phyloP scores from a whole-genome alignment of 2,797 vertebrate genomes.

The Crenuchus spilurus region DNA sequence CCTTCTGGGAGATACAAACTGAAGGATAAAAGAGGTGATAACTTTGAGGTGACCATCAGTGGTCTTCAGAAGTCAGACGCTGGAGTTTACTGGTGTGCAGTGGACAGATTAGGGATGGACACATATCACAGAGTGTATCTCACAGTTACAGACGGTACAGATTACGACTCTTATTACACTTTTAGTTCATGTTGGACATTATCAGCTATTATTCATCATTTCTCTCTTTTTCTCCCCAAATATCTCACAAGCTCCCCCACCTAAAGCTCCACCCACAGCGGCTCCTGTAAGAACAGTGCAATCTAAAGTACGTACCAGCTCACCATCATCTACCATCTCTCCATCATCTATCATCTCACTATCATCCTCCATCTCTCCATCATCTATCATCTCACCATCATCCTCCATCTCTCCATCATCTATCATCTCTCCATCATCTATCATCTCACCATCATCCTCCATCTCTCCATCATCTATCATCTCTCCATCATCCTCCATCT shows the following conservation, averaged over 20 bases:
- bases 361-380: no score
- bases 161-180: not conserved
- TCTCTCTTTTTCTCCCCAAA: no score
- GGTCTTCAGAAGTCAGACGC: slow-evolving; percentile 32
- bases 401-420: not conserved
- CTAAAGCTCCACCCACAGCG: not conserved
- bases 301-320: not conserved
- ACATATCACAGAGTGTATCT: not conserved
- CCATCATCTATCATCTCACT: no score
- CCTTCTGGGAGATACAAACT: slow-evolving; percentile 7
- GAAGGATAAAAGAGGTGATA: not conserved
- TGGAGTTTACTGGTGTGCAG: slow-evolving; percentile 46
- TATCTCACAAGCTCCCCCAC: not conserved
- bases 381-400: not conserved
- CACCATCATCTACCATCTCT: not conserved
- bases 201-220: not conserved
- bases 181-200: no score
- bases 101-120: not conserved
- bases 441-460: not conserved
- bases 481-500: not conserved
- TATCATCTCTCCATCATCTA: not conserved
- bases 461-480: not conserved
- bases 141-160: not conserved
- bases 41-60: slow-evolving; percentile 33
- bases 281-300: not conserved